Conservation (phyloP, 2,113 vertebrate genomes). For the Dasypus novemcinctus region DNA sequence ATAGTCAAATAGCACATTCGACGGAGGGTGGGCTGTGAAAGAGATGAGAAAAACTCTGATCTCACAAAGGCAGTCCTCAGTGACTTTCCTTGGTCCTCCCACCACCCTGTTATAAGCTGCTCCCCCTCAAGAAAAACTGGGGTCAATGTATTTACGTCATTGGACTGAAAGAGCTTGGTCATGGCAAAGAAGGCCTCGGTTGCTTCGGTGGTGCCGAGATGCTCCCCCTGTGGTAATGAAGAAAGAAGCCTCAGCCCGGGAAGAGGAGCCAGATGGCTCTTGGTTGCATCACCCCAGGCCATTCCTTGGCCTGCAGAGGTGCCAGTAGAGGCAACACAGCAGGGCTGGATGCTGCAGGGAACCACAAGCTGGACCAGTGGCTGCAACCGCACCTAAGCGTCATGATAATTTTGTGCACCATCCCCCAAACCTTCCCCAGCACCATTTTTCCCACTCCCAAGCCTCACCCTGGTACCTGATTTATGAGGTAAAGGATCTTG, state of each 20-base stretch:
- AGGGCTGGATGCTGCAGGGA: not conserved
- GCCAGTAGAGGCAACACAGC: not conserved
- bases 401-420: too few species aligned
- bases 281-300: not conserved
- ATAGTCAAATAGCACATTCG: slow-evolving; percentile 99
- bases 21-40: slow-evolving; percentile 88
- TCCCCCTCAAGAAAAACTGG: not conserved
- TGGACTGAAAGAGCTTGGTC: slow-evolving; percentile 98
- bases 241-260: not conserved
- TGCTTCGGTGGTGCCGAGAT: slow-evolving; percentile 96
- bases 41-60: not conserved
- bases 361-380: not conserved
- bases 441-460: too few species aligned
- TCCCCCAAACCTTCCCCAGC: not conserved
- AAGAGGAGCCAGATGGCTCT: not conserved
- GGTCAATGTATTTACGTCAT: slow-evolving; percentile 88
- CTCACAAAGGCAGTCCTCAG: not conserved
- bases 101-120: not conserved
- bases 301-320: not conserved
- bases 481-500: slow-evolving; percentile 98
- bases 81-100: not conserved
- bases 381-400: not conserved
- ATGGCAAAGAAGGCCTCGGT: slow-evolving; percentile 99
- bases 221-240: slow-evolving; percentile 89
- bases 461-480: slow-evolving; percentile 89